phyloP scores from a whole-genome alignment of 2,888 invertebrate species.

The Geotrupes spiniger region DNA sequence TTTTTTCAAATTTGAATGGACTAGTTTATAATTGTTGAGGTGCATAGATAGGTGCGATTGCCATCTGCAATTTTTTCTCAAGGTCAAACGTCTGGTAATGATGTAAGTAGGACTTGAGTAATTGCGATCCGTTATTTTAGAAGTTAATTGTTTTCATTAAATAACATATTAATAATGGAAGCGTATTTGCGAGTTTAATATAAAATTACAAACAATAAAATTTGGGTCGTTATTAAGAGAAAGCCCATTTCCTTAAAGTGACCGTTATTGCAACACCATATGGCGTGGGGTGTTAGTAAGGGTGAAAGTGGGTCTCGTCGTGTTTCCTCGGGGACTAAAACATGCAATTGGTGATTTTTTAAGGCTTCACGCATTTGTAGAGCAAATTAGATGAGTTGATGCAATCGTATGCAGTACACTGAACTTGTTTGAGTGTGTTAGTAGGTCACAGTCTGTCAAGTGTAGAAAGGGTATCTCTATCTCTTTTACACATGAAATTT shows the following conservation, averaged over 20 bases:
- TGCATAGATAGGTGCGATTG: slow-evolving; percentile 26
- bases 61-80: slow-evolving; percentile 28
- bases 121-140: slow-evolving; percentile 29
- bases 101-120: slow-evolving; percentile 29
- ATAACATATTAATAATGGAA: too few species aligned
- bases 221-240: slow-evolving; percentile 4
- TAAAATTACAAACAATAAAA: too few species aligned
- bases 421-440: slow-evolving; percentile 49
- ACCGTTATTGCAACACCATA: slow-evolving; percentile 9
- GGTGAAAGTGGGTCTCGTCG: slow-evolving; percentile 17
- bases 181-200: too few species aligned
- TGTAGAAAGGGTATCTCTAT: slow-evolving; percentile 32
- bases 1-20: too few species aligned
- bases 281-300: slow-evolving; percentile 9
- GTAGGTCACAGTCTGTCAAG: slow-evolving; percentile 48
- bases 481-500: slow-evolving; percentile 26
- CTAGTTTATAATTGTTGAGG: too few species aligned
- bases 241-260: slow-evolving; percentile 13
- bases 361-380: slow-evolving; percentile 1
- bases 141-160: slow-evolving; percentile 1
- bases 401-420: slow-evolving; percentile 37
- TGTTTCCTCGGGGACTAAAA: slow-evolving; percentile 9
- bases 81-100: slow-evolving; percentile 31
- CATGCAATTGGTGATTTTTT: slow-evolving; percentile 10
- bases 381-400: slow-evolving; percentile 15